These are phyloP conservation scores for Drosophila antonietae DNA, from an alignment of 2,888 invertebrate genomes.

Conservation along the genomic window DNA sequence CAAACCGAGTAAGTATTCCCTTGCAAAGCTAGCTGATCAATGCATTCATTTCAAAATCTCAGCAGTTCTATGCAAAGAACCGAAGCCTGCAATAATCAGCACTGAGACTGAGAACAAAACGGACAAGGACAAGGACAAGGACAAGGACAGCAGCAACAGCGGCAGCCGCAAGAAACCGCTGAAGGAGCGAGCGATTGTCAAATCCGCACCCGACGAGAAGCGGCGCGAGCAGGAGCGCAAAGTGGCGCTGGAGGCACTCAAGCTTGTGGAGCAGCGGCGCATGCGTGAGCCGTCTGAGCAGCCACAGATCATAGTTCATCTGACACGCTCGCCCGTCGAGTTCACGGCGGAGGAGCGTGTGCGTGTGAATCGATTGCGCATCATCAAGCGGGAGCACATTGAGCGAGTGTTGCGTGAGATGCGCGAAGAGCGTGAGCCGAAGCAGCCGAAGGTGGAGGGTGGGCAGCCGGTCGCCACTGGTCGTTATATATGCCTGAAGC, in stretches of 20 bases:
- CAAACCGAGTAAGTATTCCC: constrained; percentile 32
- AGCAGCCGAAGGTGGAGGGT: background rate
- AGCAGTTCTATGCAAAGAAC: background rate
- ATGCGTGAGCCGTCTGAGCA: constrained; percentile 32
- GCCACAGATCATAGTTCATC: constrained; percentile 36
- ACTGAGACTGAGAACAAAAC: background rate
- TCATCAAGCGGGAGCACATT: constrained; percentile 55
- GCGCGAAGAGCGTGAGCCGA: constrained; percentile 34
- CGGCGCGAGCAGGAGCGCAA: constrained; percentile 54
- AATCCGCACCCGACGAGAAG: constrained; percentile 38
- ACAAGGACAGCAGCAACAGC: too few species aligned
- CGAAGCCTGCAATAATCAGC: accelerated
- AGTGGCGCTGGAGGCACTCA: constrained; percentile 64
- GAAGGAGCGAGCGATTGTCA: background rate
- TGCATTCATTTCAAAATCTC: background rate
- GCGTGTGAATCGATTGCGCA: constrained; percentile 56
- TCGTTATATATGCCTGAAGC: constrained; percentile 42
- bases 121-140: background rate
- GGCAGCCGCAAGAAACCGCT: background rate
- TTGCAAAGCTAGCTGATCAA: accelerated
- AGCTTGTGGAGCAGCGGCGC: constrained; percentile 66
- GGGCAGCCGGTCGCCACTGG: background rate
- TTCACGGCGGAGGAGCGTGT: constrained; percentile 49
- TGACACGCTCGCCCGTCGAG: constrained; percentile 50
- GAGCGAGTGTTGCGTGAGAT: constrained; percentile 63